Conservation (phyloP, 2,113 vertebrate genomes). For the Ranitomeya variabilis region DNA sequence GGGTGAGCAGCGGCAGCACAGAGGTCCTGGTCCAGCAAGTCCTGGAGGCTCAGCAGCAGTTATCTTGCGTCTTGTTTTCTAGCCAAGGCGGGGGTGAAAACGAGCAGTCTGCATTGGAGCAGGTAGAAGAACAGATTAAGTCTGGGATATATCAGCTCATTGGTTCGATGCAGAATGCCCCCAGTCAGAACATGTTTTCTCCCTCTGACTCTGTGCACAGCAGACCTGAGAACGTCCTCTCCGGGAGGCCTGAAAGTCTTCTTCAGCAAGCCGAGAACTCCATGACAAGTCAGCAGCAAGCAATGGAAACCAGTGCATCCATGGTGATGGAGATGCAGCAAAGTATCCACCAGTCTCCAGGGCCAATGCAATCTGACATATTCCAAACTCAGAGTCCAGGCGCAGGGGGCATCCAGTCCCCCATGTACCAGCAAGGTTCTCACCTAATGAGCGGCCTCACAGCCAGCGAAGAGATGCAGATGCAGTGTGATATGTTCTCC, state of each 20-base stretch:
- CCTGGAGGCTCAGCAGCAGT: conserved; percentile 76
- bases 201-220: conserved; percentile 73
- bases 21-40: conserved; percentile 79
- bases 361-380: conserved; percentile 80
- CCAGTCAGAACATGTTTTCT: conserved; percentile 74
- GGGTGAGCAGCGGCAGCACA: conserved; percentile 67
- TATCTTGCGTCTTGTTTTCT: conserved; percentile 80
- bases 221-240: conserved; percentile 73
- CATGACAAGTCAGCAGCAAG: conserved; percentile 83
- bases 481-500: conserved; percentile 89
- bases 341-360: conserved; percentile 76
- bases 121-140: conserved; percentile 78
- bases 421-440: conserved; percentile 74
- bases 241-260: conserved; percentile 73
- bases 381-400: conserved; percentile 79
- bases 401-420: conserved; percentile 72
- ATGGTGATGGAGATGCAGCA: conserved; percentile 83
- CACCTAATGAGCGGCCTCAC: conserved; percentile 74
- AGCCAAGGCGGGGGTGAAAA: conserved; percentile 73
- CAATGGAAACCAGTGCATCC: conserved; percentile 80
- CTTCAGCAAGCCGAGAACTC: conserved; percentile 78
- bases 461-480: conserved; percentile 79
- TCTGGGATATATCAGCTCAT: conserved; percentile 81
- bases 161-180: conserved; percentile 75
- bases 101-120: conserved; percentile 46